A percentile compares a stretch with the other conserved stretches of the same genome.
phyloP scores from a whole-genome alignment of 92 coral and sea anemone species.

The Phenganax stokvisi region DNA sequence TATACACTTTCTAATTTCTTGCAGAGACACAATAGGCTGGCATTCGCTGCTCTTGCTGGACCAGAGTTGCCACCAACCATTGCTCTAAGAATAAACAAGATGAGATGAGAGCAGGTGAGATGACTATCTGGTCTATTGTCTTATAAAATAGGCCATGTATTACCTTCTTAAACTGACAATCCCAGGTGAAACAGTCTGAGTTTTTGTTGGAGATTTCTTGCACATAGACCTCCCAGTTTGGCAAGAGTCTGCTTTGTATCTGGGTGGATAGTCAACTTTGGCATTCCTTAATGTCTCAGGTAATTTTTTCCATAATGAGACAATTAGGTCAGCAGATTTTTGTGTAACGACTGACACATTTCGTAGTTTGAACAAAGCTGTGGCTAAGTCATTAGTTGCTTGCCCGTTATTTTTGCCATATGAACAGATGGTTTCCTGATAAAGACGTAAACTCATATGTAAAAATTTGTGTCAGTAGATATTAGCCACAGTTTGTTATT shows the following conservation, averaged over 20 bases:
- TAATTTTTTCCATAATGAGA: slow-evolving; percentile 23
- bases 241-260: slow-evolving; percentile 7
- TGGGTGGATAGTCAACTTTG: slow-evolving; percentile 34
- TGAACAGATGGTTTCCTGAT: slow-evolving; percentile 33
- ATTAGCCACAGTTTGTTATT: too few species aligned
- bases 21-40: slow-evolving; percentile 44
- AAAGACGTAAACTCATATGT: not conserved
- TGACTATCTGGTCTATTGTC: not conserved
- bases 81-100: slow-evolving; percentile 25
- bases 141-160: not conserved
- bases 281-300: slow-evolving; percentile 20
- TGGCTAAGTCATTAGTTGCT: slow-evolving; percentile 9
- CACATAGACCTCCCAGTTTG: slow-evolving; percentile 28
- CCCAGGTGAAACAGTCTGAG: slow-evolving; percentile 31
- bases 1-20: slow-evolving; percentile 15
- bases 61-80: slow-evolving; percentile 50
- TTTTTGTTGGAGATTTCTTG: not conserved
- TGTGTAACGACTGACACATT: slow-evolving; percentile 1
- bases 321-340: not conserved
- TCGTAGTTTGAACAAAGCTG: slow-evolving; percentile 5
- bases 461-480: too few species aligned
- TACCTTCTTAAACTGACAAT: slow-evolving; percentile 31
- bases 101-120: not conserved
- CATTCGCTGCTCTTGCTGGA: slow-evolving; percentile 42
- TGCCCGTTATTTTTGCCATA: slow-evolving; percentile 18